Percentiles rank a stretch among this genome's conserved stretches.
Conservation (phyloP, 2,797 vertebrate genomes). For the Leptatherina wallacei region DNA sequence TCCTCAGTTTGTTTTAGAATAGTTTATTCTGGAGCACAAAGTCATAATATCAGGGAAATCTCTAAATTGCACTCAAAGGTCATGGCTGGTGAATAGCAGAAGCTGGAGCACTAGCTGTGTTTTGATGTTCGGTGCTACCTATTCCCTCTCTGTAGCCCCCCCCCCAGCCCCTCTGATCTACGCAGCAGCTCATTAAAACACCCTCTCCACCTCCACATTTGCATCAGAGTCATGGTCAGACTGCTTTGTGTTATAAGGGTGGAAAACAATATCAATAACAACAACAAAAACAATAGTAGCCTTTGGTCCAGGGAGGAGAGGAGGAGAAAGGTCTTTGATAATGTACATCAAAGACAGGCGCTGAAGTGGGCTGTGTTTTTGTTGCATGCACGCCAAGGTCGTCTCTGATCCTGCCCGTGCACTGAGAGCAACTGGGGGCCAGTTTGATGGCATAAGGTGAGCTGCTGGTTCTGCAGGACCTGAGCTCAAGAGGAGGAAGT, state of each 20-base stretch:
- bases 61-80: conserved; percentile 58
- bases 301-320: conserved; percentile 83
- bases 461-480: conserved; percentile 45
- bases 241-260: conserved; percentile 83
- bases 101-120: conserved; percentile 65
- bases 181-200: conserved; percentile 81
- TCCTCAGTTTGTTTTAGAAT: neutral
- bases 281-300: conserved; percentile 88
- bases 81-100: conserved; percentile 67
- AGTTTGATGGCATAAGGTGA: conserved; percentile 51
- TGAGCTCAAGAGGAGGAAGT: conserved; percentile 44
- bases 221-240: conserved; percentile 88
- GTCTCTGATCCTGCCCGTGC: conserved; percentile 64
- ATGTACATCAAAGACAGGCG: conserved; percentile 75
- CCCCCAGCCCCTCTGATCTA: conserved; percentile 77
- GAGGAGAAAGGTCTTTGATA: conserved; percentile 82
- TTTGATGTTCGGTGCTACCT: conserved; percentile 83
- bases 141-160: conserved; percentile 69
- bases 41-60: conserved; percentile 42
- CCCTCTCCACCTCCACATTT: conserved; percentile 82
- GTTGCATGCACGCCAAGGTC: conserved; percentile 73
- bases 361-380: conserved; percentile 75
- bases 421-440: conserved; percentile 27
- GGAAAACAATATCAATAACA: conserved; percentile 85
- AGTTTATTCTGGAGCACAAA: conserved; percentile 37